phyloP scores from a whole-genome alignment of 2,797 vertebrate genomes.

The Hippoglossus hippoglossus region DNA sequence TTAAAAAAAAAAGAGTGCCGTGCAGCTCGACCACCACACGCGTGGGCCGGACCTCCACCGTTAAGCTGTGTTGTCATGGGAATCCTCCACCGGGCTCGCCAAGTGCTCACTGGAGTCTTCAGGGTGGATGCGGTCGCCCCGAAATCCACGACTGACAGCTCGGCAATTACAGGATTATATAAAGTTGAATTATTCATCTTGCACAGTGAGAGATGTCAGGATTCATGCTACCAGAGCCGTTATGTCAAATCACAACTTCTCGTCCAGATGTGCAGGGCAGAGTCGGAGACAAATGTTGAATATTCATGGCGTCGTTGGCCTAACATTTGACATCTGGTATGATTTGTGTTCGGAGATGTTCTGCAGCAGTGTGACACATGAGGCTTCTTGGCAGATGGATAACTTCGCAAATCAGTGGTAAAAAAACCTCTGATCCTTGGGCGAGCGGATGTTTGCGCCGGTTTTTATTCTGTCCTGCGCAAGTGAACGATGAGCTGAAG shows the following conservation, averaged over 20 bases:
- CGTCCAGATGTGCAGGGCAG: constrained; percentile 30
- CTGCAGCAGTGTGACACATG: constrained; percentile 58
- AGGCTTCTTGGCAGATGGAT: constrained; percentile 53
- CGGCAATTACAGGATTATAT: constrained; percentile 56
- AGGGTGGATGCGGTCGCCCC: constrained; percentile 59
- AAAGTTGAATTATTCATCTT: constrained; percentile 50
- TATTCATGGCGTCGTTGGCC: constrained; percentile 50
- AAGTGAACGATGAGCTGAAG: constrained; percentile 33
- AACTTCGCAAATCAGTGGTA: constrained; percentile 53
- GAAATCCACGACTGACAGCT: constrained; percentile 59
- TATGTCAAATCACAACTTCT: constrained; percentile 36
- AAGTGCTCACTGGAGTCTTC: constrained; percentile 39
- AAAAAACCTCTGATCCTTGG: constrained; percentile 25
- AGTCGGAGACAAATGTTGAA: constrained; percentile 47
- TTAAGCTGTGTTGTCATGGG: constrained; percentile 30
- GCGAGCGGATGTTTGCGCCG: constrained; percentile 38
- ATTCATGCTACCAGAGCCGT: constrained; percentile 47
- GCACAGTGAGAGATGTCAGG: constrained; percentile 46
- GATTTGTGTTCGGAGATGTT: constrained; percentile 54
- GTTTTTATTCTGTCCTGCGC: constrained; percentile 16
- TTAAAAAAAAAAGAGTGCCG: background rate
- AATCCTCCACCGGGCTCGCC: constrained; percentile 25
- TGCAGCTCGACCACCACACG: background rate
- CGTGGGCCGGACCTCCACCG: background rate
- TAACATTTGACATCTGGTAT: constrained; percentile 39